Evolutionary conservation across 2,113 vertebrate genomes (phyloP).

Genomic region (Cygnus buccinator): DNA sequence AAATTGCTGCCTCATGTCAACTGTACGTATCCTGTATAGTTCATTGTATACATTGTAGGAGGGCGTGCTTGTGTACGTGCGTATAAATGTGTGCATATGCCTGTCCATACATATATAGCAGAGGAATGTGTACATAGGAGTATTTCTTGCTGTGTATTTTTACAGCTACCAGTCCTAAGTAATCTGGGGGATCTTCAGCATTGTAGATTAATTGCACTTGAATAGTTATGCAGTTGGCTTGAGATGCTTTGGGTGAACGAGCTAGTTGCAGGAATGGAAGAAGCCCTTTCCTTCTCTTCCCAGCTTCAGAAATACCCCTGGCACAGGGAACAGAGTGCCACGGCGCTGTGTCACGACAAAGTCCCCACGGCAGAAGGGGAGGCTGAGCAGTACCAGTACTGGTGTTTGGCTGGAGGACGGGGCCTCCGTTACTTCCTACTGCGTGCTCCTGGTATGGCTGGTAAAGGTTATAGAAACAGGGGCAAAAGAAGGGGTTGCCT

Average conservation of each 20-base stretch:
- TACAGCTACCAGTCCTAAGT: neutral
- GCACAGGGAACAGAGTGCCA: neutral
- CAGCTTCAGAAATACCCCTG: neutral
- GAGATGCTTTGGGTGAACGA: neutral
- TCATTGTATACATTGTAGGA: neutral
- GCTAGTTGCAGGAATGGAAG: neutral
- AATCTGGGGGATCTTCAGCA: neutral
- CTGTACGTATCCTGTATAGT: neutral
- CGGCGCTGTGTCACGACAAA: no score
- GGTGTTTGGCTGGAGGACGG: neutral
- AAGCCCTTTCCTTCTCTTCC: neutral
- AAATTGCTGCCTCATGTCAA: neutral
- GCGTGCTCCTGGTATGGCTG: neutral
- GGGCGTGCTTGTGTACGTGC: neutral
- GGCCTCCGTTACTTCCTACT: neutral
- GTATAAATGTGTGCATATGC: neutral
- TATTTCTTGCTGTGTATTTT: neutral
- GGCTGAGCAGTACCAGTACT: neutral
- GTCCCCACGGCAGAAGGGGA: no score
- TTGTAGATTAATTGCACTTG: neutral
- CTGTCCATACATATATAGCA: neutral
- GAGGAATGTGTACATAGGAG: neutral
- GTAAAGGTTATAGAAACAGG: neutral
- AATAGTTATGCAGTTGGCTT: neutral
- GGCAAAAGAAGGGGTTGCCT: neutral